Percentiles rank a stretch among this genome's conserved stretches.
phyloP scores from a whole-genome alignment of 2,888 invertebrate genomes.

The Platycnemis pennipes region DNA sequence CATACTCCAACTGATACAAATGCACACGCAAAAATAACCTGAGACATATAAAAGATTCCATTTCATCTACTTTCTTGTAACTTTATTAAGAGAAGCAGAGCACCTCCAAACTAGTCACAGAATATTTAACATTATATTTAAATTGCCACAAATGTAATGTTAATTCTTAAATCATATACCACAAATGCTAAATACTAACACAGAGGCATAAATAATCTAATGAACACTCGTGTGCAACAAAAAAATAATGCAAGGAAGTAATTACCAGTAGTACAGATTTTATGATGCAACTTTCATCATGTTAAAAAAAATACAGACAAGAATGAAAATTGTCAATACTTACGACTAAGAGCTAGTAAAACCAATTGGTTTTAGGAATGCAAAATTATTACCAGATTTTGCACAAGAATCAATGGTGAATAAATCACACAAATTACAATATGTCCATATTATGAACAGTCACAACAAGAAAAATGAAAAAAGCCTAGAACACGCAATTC shows the following conservation, averaged over 20 bases:
- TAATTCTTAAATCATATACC: neutral
- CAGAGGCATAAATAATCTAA: neutral
- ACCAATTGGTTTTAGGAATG: conserved; percentile 58
- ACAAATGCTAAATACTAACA: conserved; percentile 40
- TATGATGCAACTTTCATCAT: conserved; percentile 49
- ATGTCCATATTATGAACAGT: neutral
- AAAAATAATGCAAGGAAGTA: conserved; percentile 48
- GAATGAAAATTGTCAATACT: conserved; percentile 25
- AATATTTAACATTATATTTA: neutral
- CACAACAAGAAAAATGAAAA: conserved; percentile 47
- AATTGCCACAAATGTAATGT: neutral
- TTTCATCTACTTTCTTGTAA: neutral
- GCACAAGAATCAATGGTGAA: conserved; percentile 39
- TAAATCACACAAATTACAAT: conserved; percentile 17
- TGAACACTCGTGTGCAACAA: conserved; percentile 19
- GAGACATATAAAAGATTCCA: neutral
- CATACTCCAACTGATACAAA: neutral
- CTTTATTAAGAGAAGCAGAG: neutral
- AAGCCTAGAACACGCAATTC: conserved; percentile 44
- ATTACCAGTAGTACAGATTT: neutral
- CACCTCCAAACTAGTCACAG: conserved; percentile 15
- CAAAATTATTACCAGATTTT: conserved; percentile 60
- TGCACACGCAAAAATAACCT: conserved; percentile 21
- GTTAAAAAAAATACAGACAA: conserved; percentile 41
- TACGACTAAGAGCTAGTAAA: conserved; percentile 48